These are phyloP conservation scores for Nineta flava DNA, from an alignment of 2,888 invertebrate species.

Conservation along the genomic window DNA sequence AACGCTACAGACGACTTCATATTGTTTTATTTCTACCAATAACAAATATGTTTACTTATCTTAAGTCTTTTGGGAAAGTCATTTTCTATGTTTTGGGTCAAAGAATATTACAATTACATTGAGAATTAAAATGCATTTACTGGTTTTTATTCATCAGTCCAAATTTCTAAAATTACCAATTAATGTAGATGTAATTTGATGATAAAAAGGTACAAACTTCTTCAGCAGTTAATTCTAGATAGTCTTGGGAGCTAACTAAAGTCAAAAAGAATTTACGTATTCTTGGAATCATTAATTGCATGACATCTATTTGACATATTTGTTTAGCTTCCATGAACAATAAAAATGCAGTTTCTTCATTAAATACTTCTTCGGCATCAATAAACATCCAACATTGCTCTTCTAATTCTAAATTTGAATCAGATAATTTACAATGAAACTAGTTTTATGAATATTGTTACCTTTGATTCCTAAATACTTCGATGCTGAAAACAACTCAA, in stretches of 20 bases:
- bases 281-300: constrained; percentile 56
- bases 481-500: constrained; percentile 56
- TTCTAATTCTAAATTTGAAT: constrained; percentile 38
- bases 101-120: too few species aligned
- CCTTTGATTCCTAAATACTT: constrained; percentile 56
- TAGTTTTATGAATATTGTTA: constrained; percentile 15
- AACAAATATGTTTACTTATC: too few species aligned
- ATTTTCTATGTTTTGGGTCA: too few species aligned
- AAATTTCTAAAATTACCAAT: constrained; percentile 18
- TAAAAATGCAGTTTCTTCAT: constrained; percentile 58
- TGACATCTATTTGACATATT: constrained; percentile 38
- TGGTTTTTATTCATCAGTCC: too few species aligned
- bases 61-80: too few species aligned
- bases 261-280: constrained; percentile 62
- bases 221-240: constrained; percentile 44
- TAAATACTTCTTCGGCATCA: constrained; percentile 48
- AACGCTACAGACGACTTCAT: too few species aligned
- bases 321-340: constrained; percentile 37
- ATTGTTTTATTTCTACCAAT: too few species aligned
- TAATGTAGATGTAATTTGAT: constrained; percentile 59
- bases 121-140: too few species aligned
- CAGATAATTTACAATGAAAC: not conserved
- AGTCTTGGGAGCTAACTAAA: constrained; percentile 59
- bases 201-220: constrained; percentile 50
- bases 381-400: constrained; percentile 66